These are phyloP conservation scores for Anhinga anhinga DNA, from an alignment of 2,113 vertebrate genomes.

Conservation along the genomic window DNA sequence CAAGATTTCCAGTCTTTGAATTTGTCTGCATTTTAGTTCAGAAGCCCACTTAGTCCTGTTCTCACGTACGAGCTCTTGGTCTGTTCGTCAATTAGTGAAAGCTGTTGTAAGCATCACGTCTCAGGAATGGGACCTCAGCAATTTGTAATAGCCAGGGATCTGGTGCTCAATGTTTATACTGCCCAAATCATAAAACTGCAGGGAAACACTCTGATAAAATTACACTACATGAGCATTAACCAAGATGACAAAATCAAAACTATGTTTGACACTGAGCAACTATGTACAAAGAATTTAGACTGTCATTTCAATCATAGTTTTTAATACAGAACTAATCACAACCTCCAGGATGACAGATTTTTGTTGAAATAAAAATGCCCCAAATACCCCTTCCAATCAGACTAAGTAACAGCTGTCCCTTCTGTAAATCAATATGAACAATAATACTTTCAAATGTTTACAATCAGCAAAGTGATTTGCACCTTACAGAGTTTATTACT, in stretches of 20 bases:
- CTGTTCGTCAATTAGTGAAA: background rate
- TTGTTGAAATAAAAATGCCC: background rate
- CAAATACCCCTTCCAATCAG: background rate
- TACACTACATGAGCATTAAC: background rate
- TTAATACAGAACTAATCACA: background rate
- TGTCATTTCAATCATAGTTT: background rate
- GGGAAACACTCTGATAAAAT: background rate
- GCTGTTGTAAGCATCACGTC: too few relatives aligned
- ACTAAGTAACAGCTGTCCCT: background rate
- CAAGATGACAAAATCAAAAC: background rate
- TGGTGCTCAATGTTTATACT: background rate
- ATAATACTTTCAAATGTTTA: background rate
- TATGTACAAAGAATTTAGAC: background rate
- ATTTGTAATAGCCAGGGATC: background rate
- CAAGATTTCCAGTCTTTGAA: background rate
- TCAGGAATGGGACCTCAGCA: background rate
- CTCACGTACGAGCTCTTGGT: background rate
- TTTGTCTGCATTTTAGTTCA: background rate
- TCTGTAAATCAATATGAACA: background rate
- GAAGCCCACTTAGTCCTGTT: background rate
- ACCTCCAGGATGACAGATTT: background rate
- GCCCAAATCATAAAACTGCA: background rate
- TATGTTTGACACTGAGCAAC: background rate
- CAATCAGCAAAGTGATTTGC: background rate
- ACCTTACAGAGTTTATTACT: background rate